Evolutionary conservation across 2,113 vertebrate genomes (phyloP).

Genomic region (Formicarius rufipectus): DNA sequence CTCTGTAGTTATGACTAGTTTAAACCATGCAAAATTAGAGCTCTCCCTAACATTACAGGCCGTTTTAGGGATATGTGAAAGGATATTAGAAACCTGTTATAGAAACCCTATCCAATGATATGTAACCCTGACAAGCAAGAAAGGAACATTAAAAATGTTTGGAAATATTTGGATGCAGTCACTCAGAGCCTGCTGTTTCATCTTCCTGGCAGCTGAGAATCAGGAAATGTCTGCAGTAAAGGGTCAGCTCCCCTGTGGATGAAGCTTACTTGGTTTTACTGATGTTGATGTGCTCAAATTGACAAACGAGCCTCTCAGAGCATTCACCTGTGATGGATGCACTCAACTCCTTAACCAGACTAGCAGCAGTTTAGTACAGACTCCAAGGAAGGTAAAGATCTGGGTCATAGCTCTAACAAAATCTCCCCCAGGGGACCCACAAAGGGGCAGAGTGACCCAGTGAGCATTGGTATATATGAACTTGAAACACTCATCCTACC

Average conservation of each 20-base stretch:
- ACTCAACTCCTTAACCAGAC: neutral
- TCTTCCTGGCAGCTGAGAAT: neutral
- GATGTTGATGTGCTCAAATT: neutral
- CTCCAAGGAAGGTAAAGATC: neutral
- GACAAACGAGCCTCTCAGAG: neutral
- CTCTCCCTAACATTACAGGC: neutral
- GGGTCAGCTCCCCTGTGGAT: neutral
- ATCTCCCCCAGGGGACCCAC: neutral
- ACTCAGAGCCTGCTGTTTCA: neutral
- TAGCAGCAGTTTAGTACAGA: neutral
- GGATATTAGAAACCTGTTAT: neutral
- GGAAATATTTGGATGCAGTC: neutral
- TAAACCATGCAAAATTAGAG: constrained; percentile 33
- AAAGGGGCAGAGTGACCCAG: neutral
- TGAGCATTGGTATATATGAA: neutral
- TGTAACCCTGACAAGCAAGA: neutral
- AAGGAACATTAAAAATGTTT: neutral
- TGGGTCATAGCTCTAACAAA: neutral
- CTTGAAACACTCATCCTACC: neutral
- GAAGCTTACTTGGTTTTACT: neutral
- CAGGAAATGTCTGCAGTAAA: neutral
- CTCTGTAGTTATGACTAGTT: neutral
- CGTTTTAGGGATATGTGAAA: neutral
- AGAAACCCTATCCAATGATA: neutral
- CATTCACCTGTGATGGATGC: neutral